These are phyloP conservation scores for Caenorhabditis sp. DNA, from an alignment of 2,888 invertebrate species.

Conservation along the genomic window DNA sequence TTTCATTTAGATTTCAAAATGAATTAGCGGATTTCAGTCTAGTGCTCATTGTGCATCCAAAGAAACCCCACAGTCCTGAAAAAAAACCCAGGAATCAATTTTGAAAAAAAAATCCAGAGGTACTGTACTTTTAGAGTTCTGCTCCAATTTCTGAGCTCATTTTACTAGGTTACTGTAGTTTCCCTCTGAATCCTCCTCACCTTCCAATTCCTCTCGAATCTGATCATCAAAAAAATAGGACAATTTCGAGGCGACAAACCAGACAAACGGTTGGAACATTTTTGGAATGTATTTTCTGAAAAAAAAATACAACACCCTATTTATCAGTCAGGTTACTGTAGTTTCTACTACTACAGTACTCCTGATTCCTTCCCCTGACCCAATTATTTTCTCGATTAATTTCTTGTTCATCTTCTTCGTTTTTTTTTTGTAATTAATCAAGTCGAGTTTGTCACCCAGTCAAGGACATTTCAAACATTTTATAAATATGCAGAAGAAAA, in stretches of 20 bases:
- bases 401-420: background rate
- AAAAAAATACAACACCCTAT: background rate
- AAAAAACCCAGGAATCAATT: too few relatives aligned
- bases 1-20: too few relatives aligned
- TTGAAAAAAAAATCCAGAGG: too few relatives aligned
- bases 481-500: background rate
- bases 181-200: too few relatives aligned
- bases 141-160: too few relatives aligned
- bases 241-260: slow-evolving; percentile 53
- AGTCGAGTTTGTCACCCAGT: background rate
- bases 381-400: background rate
- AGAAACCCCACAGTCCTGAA: too few relatives aligned
- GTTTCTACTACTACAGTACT: too few relatives aligned
- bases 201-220: slow-evolving; percentile 52
- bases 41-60: too few relatives aligned
- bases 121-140: too few relatives aligned
- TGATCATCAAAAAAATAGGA: slow-evolving; percentile 51
- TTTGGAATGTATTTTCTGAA: slow-evolving; percentile 56
- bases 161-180: too few relatives aligned
- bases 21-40: too few relatives aligned
- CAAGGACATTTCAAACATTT: background rate
- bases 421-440: background rate
- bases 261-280: slow-evolving; percentile 52
- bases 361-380: background rate
- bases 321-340: background rate